A percentile compares a stretch with the other conserved stretches of the same genome.
phyloP scores from a whole-genome alignment of 2,888 invertebrate species.

The Rugalucina vietnamica region DNA sequence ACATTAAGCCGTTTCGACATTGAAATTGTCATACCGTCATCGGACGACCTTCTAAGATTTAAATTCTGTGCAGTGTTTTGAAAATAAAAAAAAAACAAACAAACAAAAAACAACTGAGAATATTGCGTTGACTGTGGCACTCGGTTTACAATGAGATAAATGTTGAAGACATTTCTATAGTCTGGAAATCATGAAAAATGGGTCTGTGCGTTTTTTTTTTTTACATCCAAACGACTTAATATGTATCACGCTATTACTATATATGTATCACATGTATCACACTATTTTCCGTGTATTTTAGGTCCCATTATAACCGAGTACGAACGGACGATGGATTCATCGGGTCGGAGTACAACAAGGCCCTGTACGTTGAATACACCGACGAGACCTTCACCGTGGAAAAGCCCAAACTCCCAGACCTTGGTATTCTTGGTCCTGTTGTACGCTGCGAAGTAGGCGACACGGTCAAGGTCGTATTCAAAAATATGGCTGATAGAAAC shows the following conservation, averaged over 20 bases:
- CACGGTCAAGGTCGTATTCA: conserved; percentile 48
- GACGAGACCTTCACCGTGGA: neutral
- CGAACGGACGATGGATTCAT: conserved; percentile 49
- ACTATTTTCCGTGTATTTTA: conserved; percentile 24
- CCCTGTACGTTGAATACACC: conserved; percentile 36
- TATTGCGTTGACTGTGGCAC: neutral
- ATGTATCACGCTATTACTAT: too few relatives aligned
- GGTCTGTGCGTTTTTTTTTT: neutral
- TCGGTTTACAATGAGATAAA: neutral
- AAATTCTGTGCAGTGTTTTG: too few relatives aligned
- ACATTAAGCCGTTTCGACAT: too few relatives aligned
- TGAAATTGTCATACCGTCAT: too few relatives aligned
- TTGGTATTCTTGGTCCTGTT: conserved; percentile 68
- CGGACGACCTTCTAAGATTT: too few relatives aligned
- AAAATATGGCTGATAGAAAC: conserved; percentile 38
- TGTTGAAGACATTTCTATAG: neutral
- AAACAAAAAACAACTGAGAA: too few relatives aligned
- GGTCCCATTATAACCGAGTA: conserved; percentile 45
- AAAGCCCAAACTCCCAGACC: conserved; percentile 25
- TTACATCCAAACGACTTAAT: too few relatives aligned
- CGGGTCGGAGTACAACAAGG: conserved; percentile 62
- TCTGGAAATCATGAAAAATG: neutral
- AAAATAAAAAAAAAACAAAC: too few relatives aligned
- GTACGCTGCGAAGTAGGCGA: conserved; percentile 73
- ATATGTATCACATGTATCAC: too few relatives aligned